phyloP scores from a whole-genome alignment of 1,140 invertebrate genomes.

The Coboldia fuscipes region DNA sequence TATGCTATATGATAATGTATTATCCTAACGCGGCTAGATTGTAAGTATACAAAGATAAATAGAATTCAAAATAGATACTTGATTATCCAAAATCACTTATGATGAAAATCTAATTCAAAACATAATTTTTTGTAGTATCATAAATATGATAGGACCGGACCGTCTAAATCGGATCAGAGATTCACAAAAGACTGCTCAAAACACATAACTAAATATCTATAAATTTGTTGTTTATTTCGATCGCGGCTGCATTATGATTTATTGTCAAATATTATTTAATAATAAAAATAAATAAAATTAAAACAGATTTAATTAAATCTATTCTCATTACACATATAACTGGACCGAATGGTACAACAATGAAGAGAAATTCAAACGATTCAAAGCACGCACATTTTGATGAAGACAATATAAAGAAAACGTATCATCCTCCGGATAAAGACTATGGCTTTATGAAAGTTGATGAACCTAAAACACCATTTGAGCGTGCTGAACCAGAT shows the following conservation, averaged over 20 bases:
- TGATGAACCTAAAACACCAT: conserved; percentile 78
- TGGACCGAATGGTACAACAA: background rate
- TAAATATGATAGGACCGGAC: too few species aligned
- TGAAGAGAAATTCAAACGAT: too few species aligned
- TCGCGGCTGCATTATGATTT: too few species aligned
- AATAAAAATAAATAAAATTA: background rate
- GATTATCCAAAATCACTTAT: too few species aligned
- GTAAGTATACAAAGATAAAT: conserved; percentile 22
- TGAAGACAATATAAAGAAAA: conserved; percentile 86
- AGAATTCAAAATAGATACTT: too few species aligned
- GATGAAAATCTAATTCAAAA: too few species aligned
- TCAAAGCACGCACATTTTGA: conserved; percentile 61
- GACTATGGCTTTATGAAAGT: conserved; percentile 92
- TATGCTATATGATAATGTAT: conserved; percentile 40
- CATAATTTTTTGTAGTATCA: too few species aligned
- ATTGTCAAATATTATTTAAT: too few species aligned
- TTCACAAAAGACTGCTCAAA: too few species aligned
- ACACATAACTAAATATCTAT: too few species aligned
- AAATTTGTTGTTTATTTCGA: too few species aligned
- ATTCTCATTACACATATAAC: background rate
- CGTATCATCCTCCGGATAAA: conserved; percentile 75
- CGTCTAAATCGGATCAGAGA: too few species aligned
- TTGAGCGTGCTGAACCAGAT: conserved; percentile 10
- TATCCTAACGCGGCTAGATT: conserved; percentile 33
- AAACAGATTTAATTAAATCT: background rate